phyloP scores from a whole-genome alignment of 2,113 vertebrate species.

The Erpornis zantholeuca region DNA sequence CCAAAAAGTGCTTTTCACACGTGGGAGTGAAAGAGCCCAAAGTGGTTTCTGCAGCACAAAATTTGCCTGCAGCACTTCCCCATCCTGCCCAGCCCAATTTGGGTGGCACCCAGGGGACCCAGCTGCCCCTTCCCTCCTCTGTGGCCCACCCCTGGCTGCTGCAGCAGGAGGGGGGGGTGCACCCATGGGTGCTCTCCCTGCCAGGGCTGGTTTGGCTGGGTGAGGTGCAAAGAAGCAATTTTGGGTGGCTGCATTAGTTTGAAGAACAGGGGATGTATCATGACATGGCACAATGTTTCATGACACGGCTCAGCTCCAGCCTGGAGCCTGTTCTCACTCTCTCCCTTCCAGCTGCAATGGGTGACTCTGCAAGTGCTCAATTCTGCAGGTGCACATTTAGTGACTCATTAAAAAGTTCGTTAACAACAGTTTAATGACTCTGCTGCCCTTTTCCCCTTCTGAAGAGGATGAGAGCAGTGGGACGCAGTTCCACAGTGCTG shows the following conservation, averaged over 20 bases:
- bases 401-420: background rate
- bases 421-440: background rate
- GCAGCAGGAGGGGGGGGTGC: background rate
- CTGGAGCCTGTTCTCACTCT: background rate
- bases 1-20: background rate
- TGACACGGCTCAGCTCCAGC: background rate
- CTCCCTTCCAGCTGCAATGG: background rate
- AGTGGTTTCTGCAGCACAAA: background rate
- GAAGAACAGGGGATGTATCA: background rate
- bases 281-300: rapidly evolving
- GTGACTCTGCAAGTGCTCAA: background rate
- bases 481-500: background rate
- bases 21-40: background rate
- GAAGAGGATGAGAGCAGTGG: background rate
- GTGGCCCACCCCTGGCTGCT: background rate
- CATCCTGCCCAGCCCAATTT: background rate
- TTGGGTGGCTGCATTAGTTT: background rate
- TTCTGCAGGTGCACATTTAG: background rate
- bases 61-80: conserved; percentile 14
- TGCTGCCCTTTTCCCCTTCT: background rate
- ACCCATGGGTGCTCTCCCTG: background rate
- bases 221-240: background rate
- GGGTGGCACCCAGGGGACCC: background rate
- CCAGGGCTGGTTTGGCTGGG: background rate
- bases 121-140: background rate